phyloP scores from a whole-genome alignment of 1,140 invertebrate species.

The Halictus rubicundus region DNA sequence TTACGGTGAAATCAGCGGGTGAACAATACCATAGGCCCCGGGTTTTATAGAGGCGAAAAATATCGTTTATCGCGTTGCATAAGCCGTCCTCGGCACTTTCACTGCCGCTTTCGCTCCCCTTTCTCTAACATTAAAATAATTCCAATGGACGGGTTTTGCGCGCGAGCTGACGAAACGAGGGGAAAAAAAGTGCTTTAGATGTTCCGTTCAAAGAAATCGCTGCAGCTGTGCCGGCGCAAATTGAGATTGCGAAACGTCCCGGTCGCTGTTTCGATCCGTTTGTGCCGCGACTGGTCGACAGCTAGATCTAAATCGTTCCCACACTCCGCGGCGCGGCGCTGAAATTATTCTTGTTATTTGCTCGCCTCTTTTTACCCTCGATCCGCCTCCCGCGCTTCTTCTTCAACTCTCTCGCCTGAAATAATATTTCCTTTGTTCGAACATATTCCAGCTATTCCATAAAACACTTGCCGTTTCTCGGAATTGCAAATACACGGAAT shows the following conservation, averaged over 20 bases:
- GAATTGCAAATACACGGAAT: too few species aligned
- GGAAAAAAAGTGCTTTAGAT: background rate
- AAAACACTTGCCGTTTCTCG: too few species aligned
- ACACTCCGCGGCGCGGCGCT: background rate
- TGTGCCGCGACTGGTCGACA: background rate
- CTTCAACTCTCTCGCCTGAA: too few species aligned
- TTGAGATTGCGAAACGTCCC: conserved; percentile 4
- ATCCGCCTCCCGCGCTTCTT: background rate
- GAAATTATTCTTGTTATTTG: background rate
- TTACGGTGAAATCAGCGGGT: conserved; percentile 34
- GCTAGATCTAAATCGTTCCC: background rate
- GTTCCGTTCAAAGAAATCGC: background rate
- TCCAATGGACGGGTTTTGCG: background rate
- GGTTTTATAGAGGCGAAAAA: conserved; percentile 14
- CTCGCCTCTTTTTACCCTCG: background rate
- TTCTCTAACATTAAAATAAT: conserved; percentile 42
- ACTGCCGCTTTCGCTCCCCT: conserved; percentile 38
- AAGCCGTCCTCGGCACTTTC: conserved; percentile 26
- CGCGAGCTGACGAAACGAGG: background rate
- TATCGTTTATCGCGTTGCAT: conserved; percentile 34
- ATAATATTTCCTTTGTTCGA: too few species aligned
- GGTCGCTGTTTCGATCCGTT: background rate
- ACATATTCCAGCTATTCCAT: too few species aligned
- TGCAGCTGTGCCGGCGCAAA: background rate
- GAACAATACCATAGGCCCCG: conserved; percentile 2